A percentile compares a stretch with the other conserved stretches of the same genome.
Evolutionary conservation across 2,888 invertebrate genomes (phyloP).

Genomic region (Acanthosoma haemorrhoidale): DNA sequence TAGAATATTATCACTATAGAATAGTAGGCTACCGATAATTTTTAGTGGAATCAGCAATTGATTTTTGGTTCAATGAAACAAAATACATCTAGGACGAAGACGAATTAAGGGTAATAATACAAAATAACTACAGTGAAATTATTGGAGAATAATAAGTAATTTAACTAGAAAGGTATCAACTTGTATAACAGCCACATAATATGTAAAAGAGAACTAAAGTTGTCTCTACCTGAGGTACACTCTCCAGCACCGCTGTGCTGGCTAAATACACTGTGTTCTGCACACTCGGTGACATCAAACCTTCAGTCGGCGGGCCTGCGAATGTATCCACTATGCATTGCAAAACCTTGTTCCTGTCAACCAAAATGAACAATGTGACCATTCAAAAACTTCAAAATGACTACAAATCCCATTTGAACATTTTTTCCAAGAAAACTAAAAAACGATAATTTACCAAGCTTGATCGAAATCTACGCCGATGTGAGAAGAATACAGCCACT

Average conservation of each 20-base stretch:
- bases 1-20: too few species aligned
- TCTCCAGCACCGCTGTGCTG: slow-evolving; percentile 62
- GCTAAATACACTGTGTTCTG: slow-evolving; percentile 72
- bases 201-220: neutral
- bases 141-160: too few species aligned
- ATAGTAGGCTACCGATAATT: too few species aligned
- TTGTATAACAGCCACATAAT: too few species aligned
- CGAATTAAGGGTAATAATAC: neutral
- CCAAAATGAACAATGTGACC: too few species aligned
- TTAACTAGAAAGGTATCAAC: too few species aligned
- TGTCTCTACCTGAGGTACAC: slow-evolving; percentile 61
- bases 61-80: too few species aligned
- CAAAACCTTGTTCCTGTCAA: slow-evolving; percentile 54
- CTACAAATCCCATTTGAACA: neutral
- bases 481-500: slow-evolving; percentile 66
- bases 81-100: too few species aligned
- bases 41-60: too few species aligned
- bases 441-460: slow-evolving; percentile 52
- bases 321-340: slow-evolving; percentile 67
- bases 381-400: too few species aligned
- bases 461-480: slow-evolving; percentile 62
- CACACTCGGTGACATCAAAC: slow-evolving; percentile 70
- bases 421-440: too few species aligned
- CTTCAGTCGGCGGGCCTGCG: slow-evolving; percentile 66
- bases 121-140: slow-evolving; percentile 18